Evolutionary conservation across 30 jellyfish, hydroid and myxozoan genomes (phyloP), one percentile per base, ranked within the genome.

Genomic region (Kudoa iwatai): DNA sequence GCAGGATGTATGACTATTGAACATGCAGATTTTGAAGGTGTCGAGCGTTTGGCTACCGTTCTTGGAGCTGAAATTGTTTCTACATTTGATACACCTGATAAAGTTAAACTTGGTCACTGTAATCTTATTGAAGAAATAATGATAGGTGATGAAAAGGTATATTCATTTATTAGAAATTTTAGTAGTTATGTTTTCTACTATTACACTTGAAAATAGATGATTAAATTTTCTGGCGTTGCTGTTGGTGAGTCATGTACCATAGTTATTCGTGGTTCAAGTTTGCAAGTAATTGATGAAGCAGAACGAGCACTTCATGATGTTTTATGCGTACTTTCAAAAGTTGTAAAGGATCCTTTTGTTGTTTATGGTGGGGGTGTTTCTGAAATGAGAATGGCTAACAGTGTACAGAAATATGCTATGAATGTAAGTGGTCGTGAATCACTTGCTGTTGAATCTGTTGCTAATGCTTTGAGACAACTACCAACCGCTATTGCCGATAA

Each of bases 111-210:
- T 14, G 91, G 91, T 6, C 49, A 35, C 7, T 68, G 91, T 24
- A 68, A 68, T 40, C 64, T 59, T 0, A 60, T 68, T 21, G 91
- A 68, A 39, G 91, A 68, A 40, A 69, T 68, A 0, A 68, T 68
- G 83, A 60, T 68, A 28, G 91, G 91, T 10, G 91, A 68, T 52
- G 91, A 68, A n/a, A n/a, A n/a, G n/a, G n/a, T n/a, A n/a, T n/a
- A n/a, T n/a, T n/a, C n/a, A n/a, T n/a, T n/a, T n/a, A n/a, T n/a
- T n/a, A n/a, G n/a, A n/a, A n/a, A n/a, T n/a, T n/a, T n/a, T n/a
- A n/a, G n/a, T n/a, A n/a, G n/a, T n/a, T n/a, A n/a, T n/a, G n/a
- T n/a, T n/a, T n/a, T n/a, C n/a, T n/a, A n/a, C n/a, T n/a, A n/a
- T n/a, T n/a, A n/a, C n/a, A n/a, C n/a, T n/a, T n/a, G n/a, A n/a